These are phyloP conservation scores for Calliphora vomitoria DNA, from an alignment of 2,888 invertebrate species.

Conservation along the genomic window DNA sequence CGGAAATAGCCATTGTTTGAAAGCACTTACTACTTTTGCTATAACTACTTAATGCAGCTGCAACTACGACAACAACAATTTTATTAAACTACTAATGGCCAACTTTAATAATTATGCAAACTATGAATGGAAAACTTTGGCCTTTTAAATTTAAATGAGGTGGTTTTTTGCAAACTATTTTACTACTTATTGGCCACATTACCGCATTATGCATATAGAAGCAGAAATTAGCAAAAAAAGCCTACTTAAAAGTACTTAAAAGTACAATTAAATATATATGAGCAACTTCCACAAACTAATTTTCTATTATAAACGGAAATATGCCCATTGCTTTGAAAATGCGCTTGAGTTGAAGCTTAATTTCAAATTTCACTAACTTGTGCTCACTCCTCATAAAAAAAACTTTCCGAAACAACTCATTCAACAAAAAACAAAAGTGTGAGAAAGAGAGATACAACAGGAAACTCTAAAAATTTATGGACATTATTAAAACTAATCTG, in stretches of 20 bases:
- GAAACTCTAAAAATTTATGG: background rate
- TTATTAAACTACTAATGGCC: constrained; percentile 2
- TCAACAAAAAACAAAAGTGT: background rate
- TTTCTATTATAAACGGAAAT: constrained; percentile 16
- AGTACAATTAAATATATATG: background rate
- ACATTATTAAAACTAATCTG: constrained; percentile 8
- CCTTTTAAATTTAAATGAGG: background rate
- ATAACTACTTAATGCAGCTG: background rate
- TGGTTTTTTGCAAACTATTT: background rate
- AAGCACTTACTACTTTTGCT: background rate
- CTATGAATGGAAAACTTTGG: background rate
- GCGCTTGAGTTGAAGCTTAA: constrained; percentile 2
- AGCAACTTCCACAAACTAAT: background rate
- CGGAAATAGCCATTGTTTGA: background rate
- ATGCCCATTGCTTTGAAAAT: constrained; percentile 17
- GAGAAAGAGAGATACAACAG: background rate
- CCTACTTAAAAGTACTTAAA: background rate
- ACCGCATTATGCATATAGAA: background rate
- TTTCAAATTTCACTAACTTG: background rate
- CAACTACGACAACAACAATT: background rate
- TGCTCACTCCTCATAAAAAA: background rate
- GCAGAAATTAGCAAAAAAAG: background rate
- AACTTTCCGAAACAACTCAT: background rate
- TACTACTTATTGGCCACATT: background rate
- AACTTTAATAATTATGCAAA: constrained; percentile 25